Conservation (phyloP, 2,797 vertebrate species). For the Aeoliscus strigatus region DNA sequence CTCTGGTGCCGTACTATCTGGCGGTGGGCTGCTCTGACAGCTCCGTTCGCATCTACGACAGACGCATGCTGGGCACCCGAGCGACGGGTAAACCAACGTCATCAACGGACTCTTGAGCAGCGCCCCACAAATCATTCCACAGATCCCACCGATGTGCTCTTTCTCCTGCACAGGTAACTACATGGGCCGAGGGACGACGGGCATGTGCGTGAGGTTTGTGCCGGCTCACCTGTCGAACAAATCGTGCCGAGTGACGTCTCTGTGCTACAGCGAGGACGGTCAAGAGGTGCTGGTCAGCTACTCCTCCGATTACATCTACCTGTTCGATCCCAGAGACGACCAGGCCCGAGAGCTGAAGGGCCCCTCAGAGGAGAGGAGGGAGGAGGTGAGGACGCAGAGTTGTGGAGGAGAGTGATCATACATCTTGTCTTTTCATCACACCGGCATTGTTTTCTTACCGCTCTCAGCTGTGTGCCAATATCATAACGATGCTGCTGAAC, state of each 20-base stretch:
- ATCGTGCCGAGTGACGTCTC: constrained; percentile 93
- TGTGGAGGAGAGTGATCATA: no score
- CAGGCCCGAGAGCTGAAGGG: constrained; percentile 93
- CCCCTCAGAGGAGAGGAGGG: constrained; percentile 90
- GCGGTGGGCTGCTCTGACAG: constrained; percentile 98
- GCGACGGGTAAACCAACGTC: constrained; percentile 79
- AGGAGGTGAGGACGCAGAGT: constrained; percentile 81
- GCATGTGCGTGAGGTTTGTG: constrained; percentile 95
- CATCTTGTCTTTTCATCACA: no score
- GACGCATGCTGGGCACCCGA: constrained; percentile 94
- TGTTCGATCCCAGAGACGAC: constrained; percentile 96
- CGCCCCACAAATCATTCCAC: no score
- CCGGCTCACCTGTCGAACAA: constrained; percentile 93
- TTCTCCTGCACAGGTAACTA: constrained; percentile 81
- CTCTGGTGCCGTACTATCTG: constrained; percentile 91
- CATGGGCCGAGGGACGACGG: constrained; percentile 88
- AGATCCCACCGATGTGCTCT: background rate
- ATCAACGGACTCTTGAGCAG: no score
- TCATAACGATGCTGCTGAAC: no score
- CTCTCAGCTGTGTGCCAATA: no score
- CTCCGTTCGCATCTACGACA: constrained; percentile 95
- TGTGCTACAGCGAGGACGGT: constrained; percentile 96
- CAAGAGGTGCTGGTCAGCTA: constrained; percentile 98
- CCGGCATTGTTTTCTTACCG: no score
- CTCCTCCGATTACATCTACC: constrained; percentile 97